Evolutionary conservation across 1,140 invertebrate species (phyloP).

Genomic region (Euborellia annulipes): DNA sequence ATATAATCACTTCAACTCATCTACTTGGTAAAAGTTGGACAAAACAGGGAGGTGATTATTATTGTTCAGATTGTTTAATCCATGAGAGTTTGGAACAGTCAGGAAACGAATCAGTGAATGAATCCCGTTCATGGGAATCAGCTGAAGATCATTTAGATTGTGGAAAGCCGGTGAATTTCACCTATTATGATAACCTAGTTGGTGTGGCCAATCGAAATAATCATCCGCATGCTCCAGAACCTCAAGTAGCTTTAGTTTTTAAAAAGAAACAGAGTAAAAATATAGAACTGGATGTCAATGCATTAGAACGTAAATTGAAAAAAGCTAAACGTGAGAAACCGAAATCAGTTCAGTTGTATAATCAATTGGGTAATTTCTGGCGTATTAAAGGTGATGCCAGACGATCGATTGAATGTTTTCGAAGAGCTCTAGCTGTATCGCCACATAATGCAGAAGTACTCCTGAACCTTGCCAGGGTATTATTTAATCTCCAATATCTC

Average conservation of each 20-base stretch:
- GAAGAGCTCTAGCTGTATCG: slow-evolving; percentile 63
- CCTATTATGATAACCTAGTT: slow-evolving; percentile 72
- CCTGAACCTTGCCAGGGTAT: slow-evolving; percentile 64
- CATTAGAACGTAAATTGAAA: slow-evolving; percentile 56
- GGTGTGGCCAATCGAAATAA: slow-evolving; percentile 58
- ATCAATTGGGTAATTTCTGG: slow-evolving; percentile 81
- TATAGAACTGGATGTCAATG: slow-evolving; percentile 58
- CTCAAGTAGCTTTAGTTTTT: slow-evolving; percentile 59
- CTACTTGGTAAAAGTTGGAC: slow-evolving; percentile 43
- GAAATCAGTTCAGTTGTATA: slow-evolving; percentile 69
- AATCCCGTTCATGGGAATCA: too few species aligned
- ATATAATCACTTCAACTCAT: slow-evolving; percentile 45
- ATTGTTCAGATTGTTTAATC: slow-evolving; percentile 21
- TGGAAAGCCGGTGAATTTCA: slow-evolving; percentile 73
- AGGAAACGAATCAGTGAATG: too few species aligned
- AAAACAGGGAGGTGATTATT: slow-evolving; percentile 29
- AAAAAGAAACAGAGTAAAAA: slow-evolving; percentile 49
- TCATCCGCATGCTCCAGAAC: slow-evolving; percentile 48
- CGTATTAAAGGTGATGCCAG: slow-evolving; percentile 69
- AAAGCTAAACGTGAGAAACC: slow-evolving; percentile 75
- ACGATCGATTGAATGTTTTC: slow-evolving; percentile 74
- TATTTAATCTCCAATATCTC: slow-evolving; percentile 70
- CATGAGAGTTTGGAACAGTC: too few species aligned
- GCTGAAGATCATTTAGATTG: slow-evolving; percentile 61
- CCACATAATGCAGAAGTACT: slow-evolving; percentile 74